A percentile compares a stretch with the other conserved stretches of the same genome.
Evolutionary conservation across 2,888 invertebrate genomes (phyloP).

Genomic region (Microctonus brassicae): DNA sequence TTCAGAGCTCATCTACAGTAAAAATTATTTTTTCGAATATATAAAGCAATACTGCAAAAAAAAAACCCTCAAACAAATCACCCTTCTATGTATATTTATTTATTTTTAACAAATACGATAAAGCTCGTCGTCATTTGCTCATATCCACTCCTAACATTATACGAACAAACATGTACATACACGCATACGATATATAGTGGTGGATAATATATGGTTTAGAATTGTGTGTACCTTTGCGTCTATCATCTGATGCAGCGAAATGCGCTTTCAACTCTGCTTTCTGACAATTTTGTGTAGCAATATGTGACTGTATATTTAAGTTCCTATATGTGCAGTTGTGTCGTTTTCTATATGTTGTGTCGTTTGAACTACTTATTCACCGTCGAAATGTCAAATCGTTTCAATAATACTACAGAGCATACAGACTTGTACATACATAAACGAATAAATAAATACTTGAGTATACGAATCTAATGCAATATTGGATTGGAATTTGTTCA

Average conservation of each 20-base stretch:
- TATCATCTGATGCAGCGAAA: not conserved
- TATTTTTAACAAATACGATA: constrained; percentile 51
- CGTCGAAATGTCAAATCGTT: constrained; percentile 48
- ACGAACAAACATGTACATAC: not conserved
- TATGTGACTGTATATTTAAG: not conserved
- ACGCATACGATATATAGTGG: too few relatives aligned
- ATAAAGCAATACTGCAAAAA: too few relatives aligned
- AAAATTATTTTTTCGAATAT: too few relatives aligned
- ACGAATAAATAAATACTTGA: not conserved
- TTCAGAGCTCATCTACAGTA: too few relatives aligned
- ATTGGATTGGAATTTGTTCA: not conserved
- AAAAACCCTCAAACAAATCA: too few relatives aligned
- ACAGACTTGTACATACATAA: too few relatives aligned
- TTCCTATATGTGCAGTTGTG: too few relatives aligned
- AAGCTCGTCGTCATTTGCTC: constrained; percentile 43
- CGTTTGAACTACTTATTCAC: constrained; percentile 42
- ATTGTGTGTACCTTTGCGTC: constrained; percentile 22
- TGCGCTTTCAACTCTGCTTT: not conserved
- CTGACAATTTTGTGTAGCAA: not conserved
- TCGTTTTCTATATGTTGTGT: too few relatives aligned
- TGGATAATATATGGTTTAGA: not conserved
- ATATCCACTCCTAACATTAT: constrained; percentile 30
- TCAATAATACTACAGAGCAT: constrained; percentile 29
- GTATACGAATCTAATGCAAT: not conserved
- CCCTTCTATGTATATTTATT: constrained; percentile 32